A percentile compares a stretch with the other conserved stretches of the same genome.
phyloP scores from a whole-genome alignment of 2,797 vertebrate genomes.

The Lacerta agilis region DNA sequence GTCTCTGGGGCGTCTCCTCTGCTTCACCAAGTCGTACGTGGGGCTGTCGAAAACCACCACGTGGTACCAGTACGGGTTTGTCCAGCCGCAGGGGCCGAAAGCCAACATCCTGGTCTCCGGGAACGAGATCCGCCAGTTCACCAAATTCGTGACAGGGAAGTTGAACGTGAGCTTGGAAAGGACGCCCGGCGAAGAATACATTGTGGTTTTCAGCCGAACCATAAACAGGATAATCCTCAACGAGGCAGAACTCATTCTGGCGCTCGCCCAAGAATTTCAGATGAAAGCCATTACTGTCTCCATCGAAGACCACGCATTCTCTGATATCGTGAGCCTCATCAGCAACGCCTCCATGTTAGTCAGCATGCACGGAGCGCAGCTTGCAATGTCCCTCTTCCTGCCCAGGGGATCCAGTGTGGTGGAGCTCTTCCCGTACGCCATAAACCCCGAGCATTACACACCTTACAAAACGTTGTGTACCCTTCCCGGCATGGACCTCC shows the following conservation, averaged over 20 bases:
- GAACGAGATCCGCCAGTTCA: constrained; percentile 93
- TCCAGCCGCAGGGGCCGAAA: constrained; percentile 97
- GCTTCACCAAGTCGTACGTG: constrained; percentile 94
- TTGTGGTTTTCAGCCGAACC: constrained; percentile 92
- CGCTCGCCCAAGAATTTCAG: constrained; percentile 94
- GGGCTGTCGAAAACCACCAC: constrained; percentile 97
- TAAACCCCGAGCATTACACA: constrained; percentile 96
- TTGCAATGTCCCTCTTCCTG: constrained; percentile 92
- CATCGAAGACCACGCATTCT: constrained; percentile 91
- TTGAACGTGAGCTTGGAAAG: constrained; percentile 84
- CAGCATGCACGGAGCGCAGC: constrained; percentile 97
- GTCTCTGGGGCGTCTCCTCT: constrained; percentile 93
- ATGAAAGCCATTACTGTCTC: constrained; percentile 95
- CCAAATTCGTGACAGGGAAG: constrained; percentile 84
- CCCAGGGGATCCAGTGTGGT: constrained; percentile 91
- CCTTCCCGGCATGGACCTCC: constrained; percentile 95
- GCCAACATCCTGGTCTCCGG: constrained; percentile 96
- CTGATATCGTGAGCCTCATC: constrained; percentile 87
- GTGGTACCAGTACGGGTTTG: constrained; percentile 99
- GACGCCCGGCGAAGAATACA: constrained; percentile 84
- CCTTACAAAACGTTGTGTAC: constrained; percentile 93
- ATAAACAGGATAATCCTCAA: constrained; percentile 93
- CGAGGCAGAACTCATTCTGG: constrained; percentile 92
- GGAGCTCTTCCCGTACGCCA: constrained; percentile 93
- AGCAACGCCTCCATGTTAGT: constrained; percentile 91